phyloP scores from a whole-genome alignment of 1,140 invertebrate genomes.

The Diachasmimorpha longicaudata region DNA sequence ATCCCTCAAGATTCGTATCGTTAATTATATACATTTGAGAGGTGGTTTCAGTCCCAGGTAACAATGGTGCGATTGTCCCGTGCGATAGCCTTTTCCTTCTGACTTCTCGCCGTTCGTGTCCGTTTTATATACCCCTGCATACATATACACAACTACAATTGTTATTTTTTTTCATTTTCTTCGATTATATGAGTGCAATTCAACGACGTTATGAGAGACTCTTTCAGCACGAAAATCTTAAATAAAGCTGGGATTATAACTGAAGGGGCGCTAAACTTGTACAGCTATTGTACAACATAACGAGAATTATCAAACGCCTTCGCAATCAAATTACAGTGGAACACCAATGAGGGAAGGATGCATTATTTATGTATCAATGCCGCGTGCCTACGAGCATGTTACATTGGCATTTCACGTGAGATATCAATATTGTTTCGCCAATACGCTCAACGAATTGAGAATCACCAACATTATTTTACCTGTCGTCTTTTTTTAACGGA shows the following conservation, averaged over 20 bases:
- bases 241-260: background rate
- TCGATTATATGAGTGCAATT: background rate
- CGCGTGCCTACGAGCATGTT: conserved; percentile 40
- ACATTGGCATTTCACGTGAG: background rate
- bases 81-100: conserved; percentile 40
- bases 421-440: background rate
- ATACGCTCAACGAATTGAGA: background rate
- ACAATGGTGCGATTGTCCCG: conserved; percentile 56
- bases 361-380: conserved; percentile 53
- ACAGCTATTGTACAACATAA: conserved; percentile 11
- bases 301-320: conserved; percentile 49
- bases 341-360: conserved; percentile 41
- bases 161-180: background rate
- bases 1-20: conserved; percentile 50
- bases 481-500: background rate
- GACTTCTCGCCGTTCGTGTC: conserved; percentile 36
- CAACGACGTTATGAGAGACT: background rate
- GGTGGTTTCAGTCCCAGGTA: conserved; percentile 36
- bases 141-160: background rate
- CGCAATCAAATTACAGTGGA: conserved; percentile 57
- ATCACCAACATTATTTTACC: no score
- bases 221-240: background rate
- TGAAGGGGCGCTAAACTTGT: background rate
- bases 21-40: conserved; percentile 44
- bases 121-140: background rate